Base-by-base conservation (phyloP, 2,113 vertebrate species). In the Platichthys stellatus region DNA sequence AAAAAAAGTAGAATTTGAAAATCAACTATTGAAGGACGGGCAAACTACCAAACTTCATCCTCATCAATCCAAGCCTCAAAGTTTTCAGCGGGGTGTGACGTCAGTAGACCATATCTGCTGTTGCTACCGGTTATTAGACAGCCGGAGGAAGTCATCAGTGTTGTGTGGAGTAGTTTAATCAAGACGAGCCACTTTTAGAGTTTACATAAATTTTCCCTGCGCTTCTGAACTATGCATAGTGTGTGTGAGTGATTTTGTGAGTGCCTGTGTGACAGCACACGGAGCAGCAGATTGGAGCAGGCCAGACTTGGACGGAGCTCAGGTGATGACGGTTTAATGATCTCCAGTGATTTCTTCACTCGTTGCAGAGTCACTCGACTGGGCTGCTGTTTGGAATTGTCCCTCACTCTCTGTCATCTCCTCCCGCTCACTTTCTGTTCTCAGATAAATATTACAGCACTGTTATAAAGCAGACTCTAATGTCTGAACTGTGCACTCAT, bases 351-450 rank as follows among this genome's bases (percentile, higher is more conserved):
- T 38, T 38, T 38, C 9, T 38, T 61, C 45, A 2, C 63, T 84
- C 60, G 69, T 73, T 53, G 69, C 24, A 60, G 65, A 69, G 53
- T 61, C 59, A 23, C 13, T 57, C 15, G 1, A 13, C 71, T 58
- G 53, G 51, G 57, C 72, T 77, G 66, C 45, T 80, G 68, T 84
- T 78, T 82, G 74, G 63, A 31, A 67, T 43, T 40, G 63, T 60
- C 51, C 43, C 47, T 60, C 20, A 1, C 20, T 63, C 47, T 38
- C 73, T 63, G 69, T 54, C 14, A 6, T 53, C 62, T 69, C 60
- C 69, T 35, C 60, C 72, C 20, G 8, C 43, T 45, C 43, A 40
- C 21, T 65, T 10, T 38, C 20, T 23, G 9, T 40, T 40, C 51
- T 65, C 70, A 26, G 5, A 78, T 66, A 63, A 74, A 66, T 53